Evolutionary conservation across 2,888 invertebrate species (phyloP), one percentile per base, ranked within the genome.

Genomic region (Scelioninae gen. 1): DNA sequence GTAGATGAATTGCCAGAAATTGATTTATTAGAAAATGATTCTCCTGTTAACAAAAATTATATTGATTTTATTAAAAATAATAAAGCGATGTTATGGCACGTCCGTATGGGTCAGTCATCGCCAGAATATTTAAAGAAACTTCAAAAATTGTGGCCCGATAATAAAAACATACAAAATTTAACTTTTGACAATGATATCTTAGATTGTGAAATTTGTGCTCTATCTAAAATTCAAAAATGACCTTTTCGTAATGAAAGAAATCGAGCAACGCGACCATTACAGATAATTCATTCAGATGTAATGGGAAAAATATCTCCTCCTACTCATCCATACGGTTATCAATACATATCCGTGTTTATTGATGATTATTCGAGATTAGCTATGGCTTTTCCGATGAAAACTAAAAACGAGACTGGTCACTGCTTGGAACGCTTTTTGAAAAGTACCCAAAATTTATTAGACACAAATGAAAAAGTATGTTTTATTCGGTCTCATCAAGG

Each of bases 61-160:
- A 66, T 3, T 5, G 29, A 58, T 10, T 79, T 53, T 11, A n/a
- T 40, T 11, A 58, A 11, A 51, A 58, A 53, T 23, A 71, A 63
- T 29, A 78, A 84, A 7, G 86, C 81, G 29, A 75, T 86, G 71
- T 23, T 87, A 38, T 88, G 86, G 87, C 88, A 87, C 49, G 77
- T 85, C 8, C 79, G 86, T 32, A 34, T 88, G 15, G 86, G 87
- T 11, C 86, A 87, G 56, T 82, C 85, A 5, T 87, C 85, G 0
- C 6, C 86, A 23, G 5, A 31, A 1, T 83, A 78, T 51, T 56
- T 83, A 9, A 71, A 66, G 31, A 55, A 45, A 16, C 31, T 83
- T 8, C 56, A 83, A 60, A 71, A 56, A 23, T 10, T 53, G 8
- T 40, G 56, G 32, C 15, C 10, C 1, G 15, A 40, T 16, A 58